Conservation (phyloP, 2,797 vertebrate genomes). For the Pseudochaenichthys georgianus region DNA sequence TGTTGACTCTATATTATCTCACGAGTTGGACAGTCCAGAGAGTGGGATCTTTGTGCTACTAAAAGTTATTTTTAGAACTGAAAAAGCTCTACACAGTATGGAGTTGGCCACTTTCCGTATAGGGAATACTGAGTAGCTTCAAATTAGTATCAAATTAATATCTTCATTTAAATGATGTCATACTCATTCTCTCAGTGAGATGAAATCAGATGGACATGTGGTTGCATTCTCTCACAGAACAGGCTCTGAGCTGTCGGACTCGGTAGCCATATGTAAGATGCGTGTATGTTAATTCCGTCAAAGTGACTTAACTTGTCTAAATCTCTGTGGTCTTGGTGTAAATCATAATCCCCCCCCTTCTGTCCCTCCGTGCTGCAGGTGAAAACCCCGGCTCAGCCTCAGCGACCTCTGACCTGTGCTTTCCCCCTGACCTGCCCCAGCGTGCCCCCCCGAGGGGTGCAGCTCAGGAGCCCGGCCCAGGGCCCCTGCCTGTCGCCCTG, state of each 20-base stretch:
- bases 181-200: not conserved
- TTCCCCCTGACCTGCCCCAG: constrained; percentile 76
- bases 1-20: constrained; percentile 49
- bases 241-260: constrained; percentile 40
- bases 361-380: constrained; percentile 76
- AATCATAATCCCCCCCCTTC: constrained; percentile 47
- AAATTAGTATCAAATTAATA: not conserved
- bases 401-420: constrained; percentile 79
- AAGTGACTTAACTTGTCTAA: constrained; percentile 54
- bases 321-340: constrained; percentile 37
- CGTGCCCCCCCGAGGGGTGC: constrained; percentile 59
- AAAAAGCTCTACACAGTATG: not conserved
- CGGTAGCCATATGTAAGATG: constrained; percentile 54
- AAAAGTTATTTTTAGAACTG: constrained; percentile 34
- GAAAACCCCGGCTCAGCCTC: constrained; percentile 72
- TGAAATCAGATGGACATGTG: not conserved
- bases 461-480: constrained; percentile 60
- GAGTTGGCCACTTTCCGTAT: not conserved
- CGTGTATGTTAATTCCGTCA: constrained; percentile 57
- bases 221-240: not conserved
- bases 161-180: not conserved
- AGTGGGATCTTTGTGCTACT: constrained; percentile 20
- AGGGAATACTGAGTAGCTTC: not conserved
- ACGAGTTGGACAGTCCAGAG: constrained; percentile 16
- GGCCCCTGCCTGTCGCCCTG: constrained; percentile 43